Conservation (phyloP, 2,797 vertebrate species). For the Ptychadena robeensis region DNA sequence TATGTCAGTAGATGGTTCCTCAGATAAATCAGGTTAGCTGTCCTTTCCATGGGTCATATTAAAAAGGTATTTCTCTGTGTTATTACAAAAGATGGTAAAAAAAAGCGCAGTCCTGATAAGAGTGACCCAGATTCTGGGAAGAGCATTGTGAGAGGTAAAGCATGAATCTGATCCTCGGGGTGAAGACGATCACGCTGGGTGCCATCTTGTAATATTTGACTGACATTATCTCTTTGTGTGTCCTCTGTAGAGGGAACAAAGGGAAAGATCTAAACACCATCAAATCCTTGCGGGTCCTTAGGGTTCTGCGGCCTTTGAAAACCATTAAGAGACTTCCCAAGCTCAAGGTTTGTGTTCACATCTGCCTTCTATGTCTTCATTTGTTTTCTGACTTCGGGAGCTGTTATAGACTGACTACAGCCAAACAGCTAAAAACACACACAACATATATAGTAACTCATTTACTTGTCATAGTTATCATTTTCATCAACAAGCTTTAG, state of each 20-base stretch:
- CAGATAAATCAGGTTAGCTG: not conserved
- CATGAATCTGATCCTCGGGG: not conserved
- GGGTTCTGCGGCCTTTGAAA: constrained; percentile 92
- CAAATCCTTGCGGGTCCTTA: constrained; percentile 92
- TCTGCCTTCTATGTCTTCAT: not conserved
- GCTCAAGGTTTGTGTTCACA: constrained; percentile 81
- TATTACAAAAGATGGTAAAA: constrained; percentile 33
- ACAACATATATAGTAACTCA: not conserved
- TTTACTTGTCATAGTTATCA: too few relatives aligned
- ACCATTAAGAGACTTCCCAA: constrained; percentile 97
- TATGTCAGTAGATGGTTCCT: not conserved
- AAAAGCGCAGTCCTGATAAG: not conserved
- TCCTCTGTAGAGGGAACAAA: constrained; percentile 89
- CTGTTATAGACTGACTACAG: not conserved
- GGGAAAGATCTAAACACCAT: constrained; percentile 98
- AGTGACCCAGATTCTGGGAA: not conserved
- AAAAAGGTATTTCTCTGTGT: constrained; percentile 43
- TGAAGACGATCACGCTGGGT: not conserved
- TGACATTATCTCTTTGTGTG: constrained; percentile 54
- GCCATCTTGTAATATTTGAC: not conserved
- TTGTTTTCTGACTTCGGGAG: not conserved
- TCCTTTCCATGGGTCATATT: not conserved
- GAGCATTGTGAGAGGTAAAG: not conserved
- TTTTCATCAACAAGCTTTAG: too few relatives aligned
- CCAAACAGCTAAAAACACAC: too few relatives aligned